phyloP scores from a whole-genome alignment of 2,113 vertebrate species.

The Malurus cyaneus region DNA sequence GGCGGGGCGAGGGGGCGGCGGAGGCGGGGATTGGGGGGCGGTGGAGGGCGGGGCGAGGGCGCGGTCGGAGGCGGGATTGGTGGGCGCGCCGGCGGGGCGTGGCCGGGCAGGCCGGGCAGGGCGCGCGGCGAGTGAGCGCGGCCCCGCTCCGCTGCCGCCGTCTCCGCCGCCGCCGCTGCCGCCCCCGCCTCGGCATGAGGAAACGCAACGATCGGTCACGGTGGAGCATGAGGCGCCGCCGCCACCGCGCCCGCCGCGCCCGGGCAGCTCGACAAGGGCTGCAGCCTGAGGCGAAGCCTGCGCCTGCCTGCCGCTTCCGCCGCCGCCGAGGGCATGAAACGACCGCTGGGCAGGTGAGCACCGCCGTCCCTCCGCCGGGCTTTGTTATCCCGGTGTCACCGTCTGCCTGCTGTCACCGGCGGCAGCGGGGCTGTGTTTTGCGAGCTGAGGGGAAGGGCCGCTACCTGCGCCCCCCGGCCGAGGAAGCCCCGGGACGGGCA shows the following conservation, averaged over 20 bases:
- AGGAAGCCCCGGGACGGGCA: no score
- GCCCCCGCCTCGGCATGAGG: slow-evolving; percentile 32
- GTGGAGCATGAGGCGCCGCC: slow-evolving; percentile 46
- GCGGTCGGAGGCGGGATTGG: neutral
- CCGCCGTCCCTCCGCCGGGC: neutral
- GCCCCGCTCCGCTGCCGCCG: neutral
- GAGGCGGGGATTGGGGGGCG: neutral
- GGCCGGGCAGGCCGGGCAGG: neutral
- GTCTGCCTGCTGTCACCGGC: no score
- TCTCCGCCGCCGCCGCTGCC: neutral
- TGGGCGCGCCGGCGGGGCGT: no score
- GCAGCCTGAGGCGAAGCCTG: slow-evolving; percentile 55
- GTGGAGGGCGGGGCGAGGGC: neutral
- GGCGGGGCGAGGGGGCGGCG: neutral
- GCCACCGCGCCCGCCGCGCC: neutral
- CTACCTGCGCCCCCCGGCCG: neutral
- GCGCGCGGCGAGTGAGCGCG: neutral
- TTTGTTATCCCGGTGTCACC: neutral
- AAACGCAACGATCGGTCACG: slow-evolving; percentile 58
- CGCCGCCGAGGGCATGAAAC: slow-evolving; percentile 43
- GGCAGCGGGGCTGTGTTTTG: neutral
- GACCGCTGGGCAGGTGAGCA: slow-evolving; percentile 53
- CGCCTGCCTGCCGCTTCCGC: slow-evolving; percentile 17
- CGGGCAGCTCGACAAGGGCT: slow-evolving; percentile 40
- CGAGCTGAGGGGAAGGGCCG: neutral